These are phyloP conservation scores for Papilio demoleus DNA, from an alignment of 2,888 invertebrate species.

Conservation along the genomic window DNA sequence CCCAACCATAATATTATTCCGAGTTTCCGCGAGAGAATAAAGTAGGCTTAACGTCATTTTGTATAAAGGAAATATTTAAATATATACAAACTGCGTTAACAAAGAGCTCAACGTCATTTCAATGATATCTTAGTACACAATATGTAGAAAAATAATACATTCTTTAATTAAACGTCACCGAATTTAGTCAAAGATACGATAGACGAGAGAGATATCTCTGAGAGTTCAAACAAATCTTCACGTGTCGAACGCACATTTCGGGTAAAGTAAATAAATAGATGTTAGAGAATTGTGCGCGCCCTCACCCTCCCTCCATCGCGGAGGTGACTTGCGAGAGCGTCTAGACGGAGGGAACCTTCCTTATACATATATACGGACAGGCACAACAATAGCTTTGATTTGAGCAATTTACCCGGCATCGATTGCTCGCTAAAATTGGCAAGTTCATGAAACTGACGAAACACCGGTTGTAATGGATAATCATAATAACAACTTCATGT, in stretches of 20 bases:
- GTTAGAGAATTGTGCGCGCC: slow-evolving; percentile 72
- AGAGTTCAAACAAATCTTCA: slow-evolving; percentile 55
- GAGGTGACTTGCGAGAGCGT: slow-evolving; percentile 78
- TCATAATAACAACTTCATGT: background rate
- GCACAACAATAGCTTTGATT: slow-evolving; percentile 41
- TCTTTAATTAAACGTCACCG: slow-evolving; percentile 1
- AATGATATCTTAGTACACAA: slow-evolving; percentile 15
- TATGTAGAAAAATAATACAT: slow-evolving; percentile 14
- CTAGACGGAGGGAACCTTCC: slow-evolving; percentile 78
- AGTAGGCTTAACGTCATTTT: slow-evolving; percentile 19
- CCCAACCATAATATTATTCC: slow-evolving; percentile 36
- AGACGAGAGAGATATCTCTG: slow-evolving; percentile 40
- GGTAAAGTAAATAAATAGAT: slow-evolving; percentile 78
- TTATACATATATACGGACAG: slow-evolving; percentile 54
- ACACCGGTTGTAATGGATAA: background rate
- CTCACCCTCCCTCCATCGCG: slow-evolving; percentile 65
- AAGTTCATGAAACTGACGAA: background rate
- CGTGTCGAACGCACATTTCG: slow-evolving; percentile 71
- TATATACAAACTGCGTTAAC: slow-evolving; percentile 3
- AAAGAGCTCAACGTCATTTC: slow-evolving; percentile 10
- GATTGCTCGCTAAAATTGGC: slow-evolving; percentile 26
- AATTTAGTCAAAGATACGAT: slow-evolving; percentile 14
- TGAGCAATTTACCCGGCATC: slow-evolving; percentile 38
- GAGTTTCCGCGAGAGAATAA: slow-evolving; percentile 20
- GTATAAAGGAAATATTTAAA: slow-evolving; percentile 19